Evolutionary conservation across 2,113 vertebrate species (phyloP).

Genomic region (Genyomyrus donnyi): DNA sequence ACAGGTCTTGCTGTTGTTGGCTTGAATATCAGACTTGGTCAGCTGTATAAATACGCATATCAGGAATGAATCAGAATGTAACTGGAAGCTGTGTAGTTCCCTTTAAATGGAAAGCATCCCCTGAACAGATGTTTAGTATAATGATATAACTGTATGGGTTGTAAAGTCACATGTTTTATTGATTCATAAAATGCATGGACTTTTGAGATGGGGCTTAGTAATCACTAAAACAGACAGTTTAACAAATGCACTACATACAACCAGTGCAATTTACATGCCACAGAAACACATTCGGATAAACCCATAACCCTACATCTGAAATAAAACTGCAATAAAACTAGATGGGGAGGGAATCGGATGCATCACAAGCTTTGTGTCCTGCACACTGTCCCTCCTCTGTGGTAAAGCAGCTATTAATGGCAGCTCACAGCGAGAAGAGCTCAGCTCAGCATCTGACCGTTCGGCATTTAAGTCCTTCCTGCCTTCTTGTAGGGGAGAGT

Average conservation of each 20-base stretch:
- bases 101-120: background rate
- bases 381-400: background rate
- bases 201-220: background rate
- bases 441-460: background rate
- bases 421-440: background rate
- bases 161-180: background rate
- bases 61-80: background rate
- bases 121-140: background rate
- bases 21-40: background rate
- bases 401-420: background rate
- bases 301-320: background rate
- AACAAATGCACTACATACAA: background rate
- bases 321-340: background rate
- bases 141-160: background rate
- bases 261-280: background rate
- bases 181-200: background rate
- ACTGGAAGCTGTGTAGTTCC: background rate
- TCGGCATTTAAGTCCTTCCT: background rate
- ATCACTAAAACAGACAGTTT: background rate
- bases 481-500: background rate
- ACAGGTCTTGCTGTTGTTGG: background rate
- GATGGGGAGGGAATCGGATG: background rate
- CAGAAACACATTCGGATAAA: background rate
- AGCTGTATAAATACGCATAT: background rate
- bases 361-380: background rate